Evolutionary conservation across 2,113 vertebrate species (phyloP).

Genomic region (Psephotus haematonotus): DNA sequence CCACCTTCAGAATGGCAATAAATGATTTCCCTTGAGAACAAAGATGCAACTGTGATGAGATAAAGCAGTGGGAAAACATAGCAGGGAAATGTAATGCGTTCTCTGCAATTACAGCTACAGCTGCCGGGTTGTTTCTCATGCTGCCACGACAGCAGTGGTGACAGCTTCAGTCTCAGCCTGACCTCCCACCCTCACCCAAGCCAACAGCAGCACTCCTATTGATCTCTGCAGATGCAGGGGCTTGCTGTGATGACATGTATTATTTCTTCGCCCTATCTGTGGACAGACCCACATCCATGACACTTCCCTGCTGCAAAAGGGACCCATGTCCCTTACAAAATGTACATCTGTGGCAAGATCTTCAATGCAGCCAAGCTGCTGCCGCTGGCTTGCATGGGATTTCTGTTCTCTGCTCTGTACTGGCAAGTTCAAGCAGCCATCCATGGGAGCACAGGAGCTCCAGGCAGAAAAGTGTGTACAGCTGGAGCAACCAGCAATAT

Average conservation of each 20-base stretch:
- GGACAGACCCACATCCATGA: accelerated
- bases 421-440: background rate
- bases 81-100: background rate
- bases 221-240: background rate
- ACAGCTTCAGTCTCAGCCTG: background rate
- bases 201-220: accelerated
- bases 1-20: conserved; percentile 19
- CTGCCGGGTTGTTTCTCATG: conserved; percentile 3
- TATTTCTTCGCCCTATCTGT: accelerated
- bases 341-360: background rate
- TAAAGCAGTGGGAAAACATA: background rate
- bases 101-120: background rate
- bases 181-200: background rate
- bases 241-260: background rate
- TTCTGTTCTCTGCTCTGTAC: background rate
- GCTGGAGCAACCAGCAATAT: accelerated
- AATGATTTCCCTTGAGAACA: conserved; percentile 7
- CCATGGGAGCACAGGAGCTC: background rate
- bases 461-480: background rate
- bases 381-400: accelerated
- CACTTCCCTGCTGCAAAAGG: background rate
- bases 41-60: background rate
- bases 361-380: background rate
- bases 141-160: background rate
- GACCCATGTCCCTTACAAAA: background rate